Conservation (phyloP, 2,888 invertebrate genomes). For the Synanthedon andrenaeformis region DNA sequence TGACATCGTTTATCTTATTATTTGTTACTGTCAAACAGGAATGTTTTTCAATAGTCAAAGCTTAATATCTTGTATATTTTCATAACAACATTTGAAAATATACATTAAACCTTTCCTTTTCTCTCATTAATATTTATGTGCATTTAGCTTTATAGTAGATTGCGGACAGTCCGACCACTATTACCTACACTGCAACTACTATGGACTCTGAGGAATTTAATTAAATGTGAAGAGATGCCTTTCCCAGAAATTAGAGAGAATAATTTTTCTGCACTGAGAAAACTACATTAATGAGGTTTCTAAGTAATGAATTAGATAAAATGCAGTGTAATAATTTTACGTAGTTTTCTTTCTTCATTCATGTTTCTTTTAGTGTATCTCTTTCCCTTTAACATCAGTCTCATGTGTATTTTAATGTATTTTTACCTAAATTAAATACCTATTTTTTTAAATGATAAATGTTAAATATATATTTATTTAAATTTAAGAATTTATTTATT, state of each 20-base stretch:
- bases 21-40: slow-evolving; percentile 5
- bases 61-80: too few species aligned
- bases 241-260: slow-evolving; percentile 10
- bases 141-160: background rate
- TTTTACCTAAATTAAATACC: too few species aligned
- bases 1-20: slow-evolving; percentile 20
- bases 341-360: too few species aligned
- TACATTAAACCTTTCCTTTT: too few species aligned
- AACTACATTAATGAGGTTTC: slow-evolving; percentile 2
- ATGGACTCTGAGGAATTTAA: slow-evolving; percentile 29
- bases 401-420: too few species aligned
- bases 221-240: slow-evolving; percentile 24
- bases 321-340: too few species aligned
- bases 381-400: too few species aligned
- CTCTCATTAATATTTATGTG: background rate
- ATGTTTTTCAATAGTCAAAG: background rate
- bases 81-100: too few species aligned
- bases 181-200: background rate
- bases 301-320: background rate
- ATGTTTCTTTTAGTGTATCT: too few species aligned
- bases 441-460: too few species aligned
- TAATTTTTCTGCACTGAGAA: slow-evolving; percentile 25
- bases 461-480: too few species aligned
- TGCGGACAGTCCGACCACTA: background rate
- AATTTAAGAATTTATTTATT: too few species aligned